These are phyloP conservation scores for Aix galericulata DNA, from an alignment of 2,113 vertebrate genomes.

Conservation along the genomic window DNA sequence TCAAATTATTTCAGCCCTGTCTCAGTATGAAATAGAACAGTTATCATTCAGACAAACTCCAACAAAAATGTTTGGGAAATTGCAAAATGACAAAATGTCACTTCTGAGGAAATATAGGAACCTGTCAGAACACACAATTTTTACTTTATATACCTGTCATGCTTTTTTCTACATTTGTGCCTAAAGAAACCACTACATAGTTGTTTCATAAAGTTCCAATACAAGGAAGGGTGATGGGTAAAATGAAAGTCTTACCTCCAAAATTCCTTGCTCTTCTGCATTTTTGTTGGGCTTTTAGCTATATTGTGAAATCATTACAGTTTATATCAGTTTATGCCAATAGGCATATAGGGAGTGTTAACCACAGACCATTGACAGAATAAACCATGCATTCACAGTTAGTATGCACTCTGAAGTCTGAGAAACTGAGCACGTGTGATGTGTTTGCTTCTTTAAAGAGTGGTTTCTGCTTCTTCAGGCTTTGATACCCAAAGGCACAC, in stretches of 20 bases:
- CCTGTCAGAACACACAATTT: not conserved
- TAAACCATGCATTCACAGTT: slow-evolving; percentile 43
- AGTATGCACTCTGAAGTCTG: not conserved
- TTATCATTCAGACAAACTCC: not conserved
- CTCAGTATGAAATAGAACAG: not conserved
- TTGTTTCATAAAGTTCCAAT: not conserved
- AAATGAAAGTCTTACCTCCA: not conserved
- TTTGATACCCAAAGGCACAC: not conserved
- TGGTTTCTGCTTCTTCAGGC: not conserved
- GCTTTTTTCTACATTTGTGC: not conserved
- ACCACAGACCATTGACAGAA: slow-evolving; percentile 29
- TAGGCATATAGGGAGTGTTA: slow-evolving; percentile 31
- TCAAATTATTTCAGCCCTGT: not conserved
- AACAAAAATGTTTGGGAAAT: not conserved
- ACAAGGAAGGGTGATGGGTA: not conserved
- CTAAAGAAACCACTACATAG: not conserved
- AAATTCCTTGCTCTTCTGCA: not conserved
- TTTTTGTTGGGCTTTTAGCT: slow-evolving; percentile 45
- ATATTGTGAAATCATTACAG: slow-evolving; percentile 43
- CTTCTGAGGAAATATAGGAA: not conserved
- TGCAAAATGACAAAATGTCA: slow-evolving; percentile 15
- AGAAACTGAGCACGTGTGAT: slow-evolving; percentile 23
- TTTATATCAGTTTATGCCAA: slow-evolving; percentile 8
- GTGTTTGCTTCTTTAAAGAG: not conserved
- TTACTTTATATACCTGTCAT: not conserved